phyloP scores from a whole-genome alignment of 2,797 vertebrate species.

The Amphiprion clarkii region DNA sequence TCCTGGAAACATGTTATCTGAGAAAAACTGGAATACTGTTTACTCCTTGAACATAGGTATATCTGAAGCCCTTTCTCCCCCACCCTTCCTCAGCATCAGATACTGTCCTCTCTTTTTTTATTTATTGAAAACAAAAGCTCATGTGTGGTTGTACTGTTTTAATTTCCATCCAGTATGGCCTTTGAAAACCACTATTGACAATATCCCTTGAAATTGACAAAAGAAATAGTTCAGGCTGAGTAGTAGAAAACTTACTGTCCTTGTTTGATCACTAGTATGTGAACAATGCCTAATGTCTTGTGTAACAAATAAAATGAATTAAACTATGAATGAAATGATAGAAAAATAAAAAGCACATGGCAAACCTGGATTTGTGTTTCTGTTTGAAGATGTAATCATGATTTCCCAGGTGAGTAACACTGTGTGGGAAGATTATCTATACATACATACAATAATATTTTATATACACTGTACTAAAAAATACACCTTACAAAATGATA shows the following conservation, averaged over 20 bases:
- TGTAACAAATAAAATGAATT: conserved; percentile 87
- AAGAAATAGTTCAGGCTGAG: conserved; percentile 82
- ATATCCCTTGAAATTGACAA: conserved; percentile 82
- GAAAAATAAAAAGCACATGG: conserved; percentile 86
- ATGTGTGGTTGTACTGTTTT: conserved; percentile 83
- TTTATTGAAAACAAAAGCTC: conserved; percentile 79
- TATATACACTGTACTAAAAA: conserved; percentile 63
- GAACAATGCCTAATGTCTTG: conserved; percentile 89
- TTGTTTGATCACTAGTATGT: conserved; percentile 90
- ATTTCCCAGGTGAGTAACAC: conserved; percentile 10
- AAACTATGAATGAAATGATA: conserved; percentile 88
- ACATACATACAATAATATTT: conserved; percentile 55
- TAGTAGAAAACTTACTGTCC: conserved; percentile 86
- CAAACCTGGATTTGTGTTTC: conserved; percentile 72
- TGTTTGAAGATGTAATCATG: conserved; percentile 15
- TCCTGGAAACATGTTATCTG: conserved; percentile 61
- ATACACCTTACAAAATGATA: conserved; percentile 46
- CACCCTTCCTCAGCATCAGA: conserved; percentile 53
- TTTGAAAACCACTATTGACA: conserved; percentile 80
- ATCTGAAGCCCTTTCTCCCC: conserved; percentile 43
- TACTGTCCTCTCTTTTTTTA: conserved; percentile 64
- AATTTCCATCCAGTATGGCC: conserved; percentile 81
- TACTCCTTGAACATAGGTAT: conserved; percentile 63
- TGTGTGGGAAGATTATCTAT: conserved; percentile 13
- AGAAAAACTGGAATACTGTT: conserved; percentile 80